Evolutionary conservation across 2,888 invertebrate species (phyloP).

Genomic region (Emmelina monodactyla): DNA sequence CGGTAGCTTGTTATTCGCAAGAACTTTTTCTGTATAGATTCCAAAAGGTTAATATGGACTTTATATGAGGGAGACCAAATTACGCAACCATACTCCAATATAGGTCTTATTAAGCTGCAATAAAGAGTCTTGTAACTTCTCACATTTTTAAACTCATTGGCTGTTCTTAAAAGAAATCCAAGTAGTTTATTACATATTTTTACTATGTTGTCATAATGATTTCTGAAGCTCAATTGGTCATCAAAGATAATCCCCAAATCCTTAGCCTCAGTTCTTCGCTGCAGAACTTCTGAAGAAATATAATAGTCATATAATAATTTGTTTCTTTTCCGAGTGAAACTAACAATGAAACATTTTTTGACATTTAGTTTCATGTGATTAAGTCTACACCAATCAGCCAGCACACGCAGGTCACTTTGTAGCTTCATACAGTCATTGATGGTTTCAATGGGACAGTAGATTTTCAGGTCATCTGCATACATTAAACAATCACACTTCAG

Average conservation of each 20-base stretch:
- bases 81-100: not conserved
- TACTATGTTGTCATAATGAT: not conserved
- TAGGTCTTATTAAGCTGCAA: not conserved
- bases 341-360: not conserved
- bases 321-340: no score
- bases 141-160: no score
- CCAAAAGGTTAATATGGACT: not conserved
- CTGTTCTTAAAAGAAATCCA: no score
- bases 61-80: not conserved
- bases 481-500: not conserved
- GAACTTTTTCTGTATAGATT: no score
- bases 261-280: not conserved
- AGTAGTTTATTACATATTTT: no score
- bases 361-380: no score
- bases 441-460: not conserved
- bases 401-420: not conserved
- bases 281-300: not conserved
- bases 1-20: no score
- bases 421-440: not conserved
- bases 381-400: not conserved
- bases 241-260: not conserved
- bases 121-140: no score
- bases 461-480: constrained; percentile 1
- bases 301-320: no score
- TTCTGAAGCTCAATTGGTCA: not conserved